These are phyloP conservation scores for Triplophysa bombifrons DNA, from an alignment of 2,797 vertebrate genomes.

Conservation along the genomic window DNA sequence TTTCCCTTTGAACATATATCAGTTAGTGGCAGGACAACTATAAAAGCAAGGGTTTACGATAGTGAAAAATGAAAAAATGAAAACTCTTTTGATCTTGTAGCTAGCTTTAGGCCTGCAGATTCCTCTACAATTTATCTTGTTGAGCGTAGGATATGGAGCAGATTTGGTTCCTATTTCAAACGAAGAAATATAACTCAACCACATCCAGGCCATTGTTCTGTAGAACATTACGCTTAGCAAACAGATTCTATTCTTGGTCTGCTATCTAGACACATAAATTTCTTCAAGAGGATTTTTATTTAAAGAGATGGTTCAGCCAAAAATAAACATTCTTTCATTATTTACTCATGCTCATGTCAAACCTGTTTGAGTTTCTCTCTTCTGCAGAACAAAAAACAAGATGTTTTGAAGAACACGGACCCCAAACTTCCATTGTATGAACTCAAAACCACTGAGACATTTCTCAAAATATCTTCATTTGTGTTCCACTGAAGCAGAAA, in stretches of 20 bases:
- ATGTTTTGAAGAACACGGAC: too few relatives aligned
- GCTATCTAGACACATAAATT: constrained; percentile 29
- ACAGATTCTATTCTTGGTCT: constrained; percentile 48
- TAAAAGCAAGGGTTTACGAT: constrained; percentile 38
- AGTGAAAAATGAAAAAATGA: constrained; percentile 24
- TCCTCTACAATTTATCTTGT: constrained; percentile 44
- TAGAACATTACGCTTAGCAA: constrained; percentile 52
- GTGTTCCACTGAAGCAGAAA: too few relatives aligned
- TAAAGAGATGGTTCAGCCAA: not conserved
- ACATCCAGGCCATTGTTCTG: constrained; percentile 44
- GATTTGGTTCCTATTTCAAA: constrained; percentile 52
- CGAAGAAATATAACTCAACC: constrained; percentile 45
- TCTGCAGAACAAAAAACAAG: too few relatives aligned
- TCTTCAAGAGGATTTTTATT: constrained; percentile 1
- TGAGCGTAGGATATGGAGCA: constrained; percentile 38
- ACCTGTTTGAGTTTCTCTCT: too few relatives aligned
- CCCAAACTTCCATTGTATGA: too few relatives aligned
- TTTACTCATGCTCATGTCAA: too few relatives aligned
- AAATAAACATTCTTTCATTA: too few relatives aligned
- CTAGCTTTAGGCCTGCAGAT: constrained; percentile 18
- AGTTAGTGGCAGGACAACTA: not conserved
- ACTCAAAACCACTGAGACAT: too few relatives aligned
- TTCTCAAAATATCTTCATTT: too few relatives aligned
- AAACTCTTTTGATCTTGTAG: constrained; percentile 38
- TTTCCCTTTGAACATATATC: not conserved